Evolutionary conservation across 2,888 invertebrate genomes (phyloP), one percentile per base, ranked within the genome.

Genomic region (Harpagoxenus sublaevis): DNA sequence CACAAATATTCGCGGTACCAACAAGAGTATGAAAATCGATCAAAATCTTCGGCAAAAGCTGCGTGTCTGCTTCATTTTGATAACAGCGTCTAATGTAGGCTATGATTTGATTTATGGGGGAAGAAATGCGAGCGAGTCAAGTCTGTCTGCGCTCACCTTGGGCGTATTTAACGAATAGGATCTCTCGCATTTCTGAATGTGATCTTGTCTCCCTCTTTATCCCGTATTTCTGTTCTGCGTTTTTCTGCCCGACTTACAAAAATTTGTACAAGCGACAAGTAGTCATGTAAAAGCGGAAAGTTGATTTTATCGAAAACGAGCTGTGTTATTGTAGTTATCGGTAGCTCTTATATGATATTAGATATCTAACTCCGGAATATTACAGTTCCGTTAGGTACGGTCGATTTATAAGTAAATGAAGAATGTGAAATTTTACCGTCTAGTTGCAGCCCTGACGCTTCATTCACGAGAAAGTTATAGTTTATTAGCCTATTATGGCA

Each of bases 311-410:
- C 48, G 53, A 55, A 81, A 73, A 39, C 39, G 48, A 79, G 60
- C 73, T 79, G 79, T 79, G 79, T 79, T 79, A 73, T 73, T 48
- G 42, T 73, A 73, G 31, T 79, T 70, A 71, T 57, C 12, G 55
- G 18, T 79, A 57, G 12, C 35, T 81, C 31, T 71, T 57, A 23
- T 60, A 79, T 71, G 8, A 60, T 23, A 81, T 73, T 57, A 48
- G 45, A 48, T 81, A 79, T 70, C 28, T 65, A 66, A 31, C 53
- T 42, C 28, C 2, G 51, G 18, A 51, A 68, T 42, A 45, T 53
- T 42, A 68, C 42, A 31, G 28, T 68, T 68, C 1, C 31, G 12
- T 31, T 35, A 51, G 28, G 3, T 77, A 18, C 12, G 39, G 0
- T 77, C 18, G 53, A 66, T 23, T 48, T 75, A 71, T 15, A 15